Conservation (phyloP, 1,140 invertebrate species). For the Sinella curviseta region DNA sequence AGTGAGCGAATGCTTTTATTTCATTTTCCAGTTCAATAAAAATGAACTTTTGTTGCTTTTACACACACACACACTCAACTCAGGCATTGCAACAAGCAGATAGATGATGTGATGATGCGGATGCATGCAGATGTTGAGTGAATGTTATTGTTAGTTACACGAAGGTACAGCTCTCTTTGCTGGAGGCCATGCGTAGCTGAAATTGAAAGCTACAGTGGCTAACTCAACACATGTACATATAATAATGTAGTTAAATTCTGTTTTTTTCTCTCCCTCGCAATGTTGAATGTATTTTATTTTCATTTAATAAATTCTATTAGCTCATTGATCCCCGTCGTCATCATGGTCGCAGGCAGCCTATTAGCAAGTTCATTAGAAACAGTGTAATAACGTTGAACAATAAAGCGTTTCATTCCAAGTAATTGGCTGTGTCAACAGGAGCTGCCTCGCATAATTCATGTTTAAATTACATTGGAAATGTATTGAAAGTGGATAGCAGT, state of each 20-base stretch:
- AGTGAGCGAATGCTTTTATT: slow-evolving; percentile 15
- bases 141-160: background rate
- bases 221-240: too few relatives aligned
- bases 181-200: background rate
- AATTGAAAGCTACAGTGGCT: background rate
- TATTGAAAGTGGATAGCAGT: too few relatives aligned
- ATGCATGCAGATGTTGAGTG: background rate
- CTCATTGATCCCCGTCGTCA: background rate
- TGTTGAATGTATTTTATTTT: too few relatives aligned
- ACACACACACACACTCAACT: background rate
- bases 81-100: background rate
- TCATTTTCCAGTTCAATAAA: slow-evolving; percentile 23
- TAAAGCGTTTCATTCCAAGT: background rate
- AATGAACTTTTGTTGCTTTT: background rate
- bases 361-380: too few relatives aligned
- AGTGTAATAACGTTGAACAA: too few relatives aligned
- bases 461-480: too few relatives aligned
- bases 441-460: background rate
- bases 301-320: background rate
- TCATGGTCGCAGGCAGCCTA: too few relatives aligned
- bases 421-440: slow-evolving; percentile 16
- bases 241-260: background rate
- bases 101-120: background rate
- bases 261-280: too few relatives aligned
- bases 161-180: background rate